Evolutionary conservation across 2,113 vertebrate species (phyloP).

Genomic region (Nibea albiflora): DNA sequence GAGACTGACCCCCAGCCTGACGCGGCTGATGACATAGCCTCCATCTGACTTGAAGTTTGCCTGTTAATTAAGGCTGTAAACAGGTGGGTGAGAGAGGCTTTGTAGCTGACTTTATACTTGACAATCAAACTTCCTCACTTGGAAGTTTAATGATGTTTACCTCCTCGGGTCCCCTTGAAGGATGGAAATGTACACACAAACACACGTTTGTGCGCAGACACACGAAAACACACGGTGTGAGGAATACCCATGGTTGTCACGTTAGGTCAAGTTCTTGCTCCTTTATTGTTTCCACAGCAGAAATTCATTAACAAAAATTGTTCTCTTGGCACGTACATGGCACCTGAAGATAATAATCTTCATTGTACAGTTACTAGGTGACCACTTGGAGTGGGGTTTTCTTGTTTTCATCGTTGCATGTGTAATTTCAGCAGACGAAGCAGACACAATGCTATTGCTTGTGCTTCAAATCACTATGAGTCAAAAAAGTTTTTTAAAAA

Average conservation of each 20-base stretch:
- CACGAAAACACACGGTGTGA: slow-evolving; percentile 8
- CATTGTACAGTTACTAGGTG: not conserved
- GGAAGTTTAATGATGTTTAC: slow-evolving; percentile 63
- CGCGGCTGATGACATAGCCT: slow-evolving; percentile 50
- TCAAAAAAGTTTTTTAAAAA: too few relatives aligned
- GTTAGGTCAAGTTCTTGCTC: not conserved
- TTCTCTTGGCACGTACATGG: not conserved
- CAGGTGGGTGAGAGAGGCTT: slow-evolving; percentile 70
- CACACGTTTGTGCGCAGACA: slow-evolving; percentile 26
- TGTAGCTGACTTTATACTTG: slow-evolving; percentile 63
- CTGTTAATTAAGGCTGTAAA: slow-evolving; percentile 80
- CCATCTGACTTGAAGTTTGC: slow-evolving; percentile 72
- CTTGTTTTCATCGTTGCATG: not conserved
- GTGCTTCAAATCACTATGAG: not conserved
- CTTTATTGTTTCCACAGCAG: slow-evolving; percentile 22
- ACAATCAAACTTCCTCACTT: slow-evolving; percentile 60
- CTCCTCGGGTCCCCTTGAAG: slow-evolving; percentile 45
- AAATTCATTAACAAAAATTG: slow-evolving; percentile 19
- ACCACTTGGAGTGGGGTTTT: not conserved
- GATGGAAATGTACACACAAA: slow-evolving; percentile 50
- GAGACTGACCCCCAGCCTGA: slow-evolving; percentile 45
- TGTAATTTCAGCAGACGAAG: not conserved
- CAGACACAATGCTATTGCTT: not conserved
- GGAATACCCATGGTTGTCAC: slow-evolving; percentile 3
- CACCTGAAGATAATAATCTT: not conserved